These are phyloP conservation scores for Amphipyra berbera DNA, from an alignment of 2,888 invertebrate species.

Conservation along the genomic window DNA sequence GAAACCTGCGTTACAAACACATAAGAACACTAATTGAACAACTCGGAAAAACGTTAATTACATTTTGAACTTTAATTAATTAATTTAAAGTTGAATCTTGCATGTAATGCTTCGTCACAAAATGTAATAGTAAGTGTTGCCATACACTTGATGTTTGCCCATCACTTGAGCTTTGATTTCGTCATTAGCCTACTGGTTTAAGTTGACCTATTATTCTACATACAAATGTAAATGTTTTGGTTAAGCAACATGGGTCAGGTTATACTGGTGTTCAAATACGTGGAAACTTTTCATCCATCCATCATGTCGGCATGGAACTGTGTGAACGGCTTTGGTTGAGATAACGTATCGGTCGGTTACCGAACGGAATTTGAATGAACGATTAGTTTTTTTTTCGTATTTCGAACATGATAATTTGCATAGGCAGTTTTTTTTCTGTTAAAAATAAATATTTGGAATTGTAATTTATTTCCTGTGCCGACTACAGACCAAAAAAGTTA, in stretches of 20 bases:
- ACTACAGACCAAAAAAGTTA: neutral
- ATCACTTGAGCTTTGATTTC: slow-evolving; percentile 70
- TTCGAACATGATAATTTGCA: slow-evolving; percentile 20
- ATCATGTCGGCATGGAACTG: slow-evolving; percentile 61
- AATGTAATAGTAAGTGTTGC: slow-evolving; percentile 47
- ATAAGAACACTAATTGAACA: slow-evolving; percentile 45
- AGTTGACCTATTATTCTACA: slow-evolving; percentile 46
- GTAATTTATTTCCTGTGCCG: slow-evolving; percentile 16
- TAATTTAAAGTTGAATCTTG: slow-evolving; percentile 55
- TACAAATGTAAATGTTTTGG: slow-evolving; percentile 20
- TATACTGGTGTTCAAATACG: slow-evolving; percentile 58
- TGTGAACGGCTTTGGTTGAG: slow-evolving; percentile 62
- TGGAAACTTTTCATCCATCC: slow-evolving; percentile 65
- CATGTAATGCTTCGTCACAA: slow-evolving; percentile 50
- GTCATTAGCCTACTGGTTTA: slow-evolving; percentile 60
- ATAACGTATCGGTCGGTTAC: slow-evolving; percentile 62
- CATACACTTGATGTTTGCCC: slow-evolving; percentile 59
- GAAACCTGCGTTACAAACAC: slow-evolving; percentile 50
- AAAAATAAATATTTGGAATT: neutral
- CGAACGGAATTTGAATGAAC: slow-evolving; percentile 49
- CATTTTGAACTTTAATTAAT: slow-evolving; percentile 52
- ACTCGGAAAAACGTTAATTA: slow-evolving; percentile 38
- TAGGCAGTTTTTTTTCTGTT: slow-evolving; percentile 15
- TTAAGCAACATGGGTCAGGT: slow-evolving; percentile 26
- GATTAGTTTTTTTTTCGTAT: slow-evolving; percentile 28